Percentiles rank a stretch among this genome's conserved stretches.
phyloP scores from a whole-genome alignment of 2,888 invertebrate genomes.

The Machimus atricapillus region DNA sequence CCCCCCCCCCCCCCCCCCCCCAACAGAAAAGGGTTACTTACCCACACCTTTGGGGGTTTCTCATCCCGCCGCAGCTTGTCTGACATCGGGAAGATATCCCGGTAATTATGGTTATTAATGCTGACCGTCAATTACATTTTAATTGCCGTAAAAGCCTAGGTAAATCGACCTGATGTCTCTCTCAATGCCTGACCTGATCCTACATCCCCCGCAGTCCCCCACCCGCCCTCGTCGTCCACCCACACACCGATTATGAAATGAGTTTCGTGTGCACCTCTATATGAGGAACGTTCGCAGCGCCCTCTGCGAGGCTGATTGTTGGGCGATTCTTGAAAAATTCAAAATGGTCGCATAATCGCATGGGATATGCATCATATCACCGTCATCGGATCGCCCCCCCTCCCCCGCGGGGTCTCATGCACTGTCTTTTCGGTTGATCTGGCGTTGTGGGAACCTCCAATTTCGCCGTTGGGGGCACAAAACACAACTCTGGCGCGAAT shows the following conservation, averaged over 20 bases:
- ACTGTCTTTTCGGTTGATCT: slow-evolving; percentile 15
- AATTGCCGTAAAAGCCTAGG: slow-evolving; percentile 60
- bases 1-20: background rate
- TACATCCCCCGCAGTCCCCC: background rate
- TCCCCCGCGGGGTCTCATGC: background rate
- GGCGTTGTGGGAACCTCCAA: background rate
- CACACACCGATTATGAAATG: background rate
- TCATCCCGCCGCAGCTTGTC: background rate
- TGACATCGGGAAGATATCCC: slow-evolving; percentile 31
- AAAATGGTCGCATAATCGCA: slow-evolving; percentile 25
- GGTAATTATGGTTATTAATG: slow-evolving; percentile 56
- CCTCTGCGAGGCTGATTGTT: background rate
- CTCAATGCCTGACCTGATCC: background rate
- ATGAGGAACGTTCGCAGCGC: background rate
- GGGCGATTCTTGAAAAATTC: slow-evolving; percentile 21
- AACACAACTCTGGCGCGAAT: too few relatives aligned
- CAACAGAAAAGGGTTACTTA: background rate
- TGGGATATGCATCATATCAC: slow-evolving; percentile 27
- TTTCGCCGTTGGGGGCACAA: background rate
- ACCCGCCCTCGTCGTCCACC: background rate
- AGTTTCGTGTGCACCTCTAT: background rate
- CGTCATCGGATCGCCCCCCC: slow-evolving; percentile 5
- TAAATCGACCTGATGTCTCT: slow-evolving; percentile 29
- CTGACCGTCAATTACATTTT: slow-evolving; percentile 63
- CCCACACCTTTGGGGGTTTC: background rate